These are phyloP conservation scores for Leptinotarsa lineolata DNA, from an alignment of 1,140 invertebrate species.

Conservation along the genomic window DNA sequence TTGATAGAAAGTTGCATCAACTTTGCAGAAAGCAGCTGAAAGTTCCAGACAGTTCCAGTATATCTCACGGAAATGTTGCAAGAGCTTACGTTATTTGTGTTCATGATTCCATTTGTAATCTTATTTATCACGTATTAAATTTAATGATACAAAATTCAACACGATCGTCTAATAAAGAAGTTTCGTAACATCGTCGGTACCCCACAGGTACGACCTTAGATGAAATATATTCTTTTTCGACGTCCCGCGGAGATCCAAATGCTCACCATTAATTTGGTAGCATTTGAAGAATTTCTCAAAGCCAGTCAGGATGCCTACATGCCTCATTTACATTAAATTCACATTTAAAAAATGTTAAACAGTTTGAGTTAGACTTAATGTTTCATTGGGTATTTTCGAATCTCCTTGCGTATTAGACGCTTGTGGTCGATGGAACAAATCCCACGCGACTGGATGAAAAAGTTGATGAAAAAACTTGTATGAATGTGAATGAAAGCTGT, in stretches of 20 bases:
- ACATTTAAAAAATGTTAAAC: constrained; percentile 21
- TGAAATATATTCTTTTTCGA: constrained; percentile 21
- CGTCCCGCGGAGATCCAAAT: constrained; percentile 18
- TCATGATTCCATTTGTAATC: constrained; percentile 12
- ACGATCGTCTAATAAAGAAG: constrained; percentile 22
- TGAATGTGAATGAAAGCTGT: too few relatives aligned
- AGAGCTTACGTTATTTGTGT: not conserved
- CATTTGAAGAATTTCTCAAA: constrained; percentile 18
- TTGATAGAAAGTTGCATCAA: too few relatives aligned
- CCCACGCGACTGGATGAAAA: not conserved
- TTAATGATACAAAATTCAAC: constrained; percentile 22
- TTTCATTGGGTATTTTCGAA: constrained; percentile 7
- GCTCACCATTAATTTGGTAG: constrained; percentile 26
- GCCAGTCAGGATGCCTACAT: constrained; percentile 11
- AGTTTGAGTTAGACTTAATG: not conserved
- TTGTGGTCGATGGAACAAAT: not conserved
- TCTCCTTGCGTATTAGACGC: not conserved
- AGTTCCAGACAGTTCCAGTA: not conserved
- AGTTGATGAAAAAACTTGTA: too few relatives aligned
- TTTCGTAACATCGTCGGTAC: constrained; percentile 18
- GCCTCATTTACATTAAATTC: constrained; percentile 19
- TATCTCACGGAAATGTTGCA: constrained; percentile 2
- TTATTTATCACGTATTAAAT: constrained; percentile 15
- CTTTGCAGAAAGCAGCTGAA: too few relatives aligned
- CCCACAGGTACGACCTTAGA: constrained; percentile 10